A percentile compares a stretch with the other conserved stretches of the same genome.
Conservation (phyloP, 2,113 vertebrate species). For the Xenopus borealis region DNA sequence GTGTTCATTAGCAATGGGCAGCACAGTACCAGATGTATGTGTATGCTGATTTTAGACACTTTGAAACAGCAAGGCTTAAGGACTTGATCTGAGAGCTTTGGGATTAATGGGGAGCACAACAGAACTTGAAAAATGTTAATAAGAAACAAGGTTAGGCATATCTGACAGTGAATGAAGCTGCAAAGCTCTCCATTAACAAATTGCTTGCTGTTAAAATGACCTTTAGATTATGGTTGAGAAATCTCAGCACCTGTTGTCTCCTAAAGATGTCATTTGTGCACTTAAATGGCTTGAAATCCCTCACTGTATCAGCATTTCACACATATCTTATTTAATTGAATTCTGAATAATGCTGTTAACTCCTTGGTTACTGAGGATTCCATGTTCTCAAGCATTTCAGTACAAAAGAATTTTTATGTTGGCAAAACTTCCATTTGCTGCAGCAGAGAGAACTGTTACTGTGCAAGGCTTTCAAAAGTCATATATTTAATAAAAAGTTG, state of each 20-base stretch:
- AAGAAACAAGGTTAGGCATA: not conserved
- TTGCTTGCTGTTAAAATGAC: slow-evolving; percentile 9
- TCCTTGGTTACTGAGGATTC: no score
- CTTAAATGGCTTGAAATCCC: slow-evolving; percentile 6
- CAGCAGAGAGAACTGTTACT: no score
- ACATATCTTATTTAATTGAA: not conserved
- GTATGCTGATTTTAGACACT: not conserved
- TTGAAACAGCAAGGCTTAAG: not conserved
- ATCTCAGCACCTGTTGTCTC: slow-evolving; percentile 20
- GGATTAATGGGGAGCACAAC: not conserved
- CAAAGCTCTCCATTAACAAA: slow-evolving; percentile 12
- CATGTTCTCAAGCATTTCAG: no score
- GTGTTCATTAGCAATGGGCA: not conserved
- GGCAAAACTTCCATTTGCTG: no score
- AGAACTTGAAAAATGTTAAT: slow-evolving; percentile 1
- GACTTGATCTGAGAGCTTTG: not conserved
- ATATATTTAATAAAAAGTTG: no score
- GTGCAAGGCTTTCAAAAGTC: no score
- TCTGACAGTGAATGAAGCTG: not conserved
- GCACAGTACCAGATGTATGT: not conserved
- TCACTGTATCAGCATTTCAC: not conserved
- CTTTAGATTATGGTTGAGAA: not conserved
- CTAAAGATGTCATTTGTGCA: not conserved
- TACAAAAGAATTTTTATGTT: no score
- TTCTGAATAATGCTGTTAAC: no score